Evolutionary conservation across 2,113 vertebrate species (phyloP).

Genomic region (Tinamus guttatus): DNA sequence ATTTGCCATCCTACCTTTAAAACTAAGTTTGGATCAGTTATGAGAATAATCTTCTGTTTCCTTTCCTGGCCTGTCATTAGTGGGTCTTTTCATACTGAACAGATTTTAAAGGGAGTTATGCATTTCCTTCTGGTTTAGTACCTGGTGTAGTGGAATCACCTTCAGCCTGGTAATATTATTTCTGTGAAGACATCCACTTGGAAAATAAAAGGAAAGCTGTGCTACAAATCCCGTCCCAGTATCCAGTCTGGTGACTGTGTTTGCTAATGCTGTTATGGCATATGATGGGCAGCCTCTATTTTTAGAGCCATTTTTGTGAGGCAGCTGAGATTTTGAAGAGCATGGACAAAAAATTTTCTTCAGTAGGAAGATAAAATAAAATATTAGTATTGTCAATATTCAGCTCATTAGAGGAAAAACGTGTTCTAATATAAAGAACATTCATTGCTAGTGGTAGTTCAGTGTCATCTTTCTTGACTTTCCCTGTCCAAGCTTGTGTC

Average conservation of each 20-base stretch:
- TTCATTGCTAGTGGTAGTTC: not conserved
- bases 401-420: not conserved
- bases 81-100: not conserved
- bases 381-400: not conserved
- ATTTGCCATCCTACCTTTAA: conserved; percentile 16
- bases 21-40: not conserved
- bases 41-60: conserved; percentile 9
- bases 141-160: not conserved
- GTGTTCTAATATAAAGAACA: not conserved
- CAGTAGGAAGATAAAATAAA: not conserved
- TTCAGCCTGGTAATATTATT: not conserved
- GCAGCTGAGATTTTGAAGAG: too few species aligned
- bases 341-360: not conserved
- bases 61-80: conserved; percentile 4
- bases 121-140: conserved; percentile 41
- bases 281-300: not conserved
- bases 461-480: not conserved
- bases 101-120: not conserved
- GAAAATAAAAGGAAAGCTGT: conserved; percentile 1
- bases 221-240: not conserved
- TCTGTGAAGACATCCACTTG: not conserved
- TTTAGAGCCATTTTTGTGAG: not conserved
- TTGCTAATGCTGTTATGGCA: not conserved
- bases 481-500: not conserved
- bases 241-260: not conserved